phyloP scores from a whole-genome alignment of 2,797 vertebrate genomes.

The Dipus sagitta region DNA sequence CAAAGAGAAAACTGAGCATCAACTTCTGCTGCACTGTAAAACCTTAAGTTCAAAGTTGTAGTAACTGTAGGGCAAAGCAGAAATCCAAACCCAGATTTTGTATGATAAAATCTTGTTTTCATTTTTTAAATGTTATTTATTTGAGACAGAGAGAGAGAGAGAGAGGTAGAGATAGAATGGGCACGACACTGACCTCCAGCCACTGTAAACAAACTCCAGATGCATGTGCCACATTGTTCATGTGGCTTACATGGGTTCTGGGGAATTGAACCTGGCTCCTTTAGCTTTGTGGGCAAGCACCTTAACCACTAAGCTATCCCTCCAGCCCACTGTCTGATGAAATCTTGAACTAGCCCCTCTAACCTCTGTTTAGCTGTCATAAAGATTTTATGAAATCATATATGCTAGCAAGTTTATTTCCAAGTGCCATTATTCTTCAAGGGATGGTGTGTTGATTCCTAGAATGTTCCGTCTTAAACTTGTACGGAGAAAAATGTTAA shows the following conservation, averaged over 20 bases:
- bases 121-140: no score
- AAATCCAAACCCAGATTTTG: not conserved
- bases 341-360: not conserved
- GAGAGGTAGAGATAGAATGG: no score
- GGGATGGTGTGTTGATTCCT: not conserved
- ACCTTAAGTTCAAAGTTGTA: not conserved
- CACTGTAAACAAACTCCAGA: no score
- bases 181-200: no score
- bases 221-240: no score
- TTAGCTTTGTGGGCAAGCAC: no score
- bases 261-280: no score
- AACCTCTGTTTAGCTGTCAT: not conserved
- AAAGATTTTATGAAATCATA: constrained; percentile 2
- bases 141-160: no score
- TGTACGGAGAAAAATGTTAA: not conserved
- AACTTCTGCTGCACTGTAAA: not conserved
- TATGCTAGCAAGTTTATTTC: constrained; percentile 25
- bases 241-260: no score
- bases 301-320: no score
- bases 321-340: not conserved
- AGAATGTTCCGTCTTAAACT: constrained; percentile 21
- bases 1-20: not conserved
- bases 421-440: constrained; percentile 10
- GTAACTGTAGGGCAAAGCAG: not conserved
- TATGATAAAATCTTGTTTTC: no score